Evolutionary conservation across 2,797 vertebrate genomes (phyloP).

Genomic region (Sebastes iracundus): DNA sequence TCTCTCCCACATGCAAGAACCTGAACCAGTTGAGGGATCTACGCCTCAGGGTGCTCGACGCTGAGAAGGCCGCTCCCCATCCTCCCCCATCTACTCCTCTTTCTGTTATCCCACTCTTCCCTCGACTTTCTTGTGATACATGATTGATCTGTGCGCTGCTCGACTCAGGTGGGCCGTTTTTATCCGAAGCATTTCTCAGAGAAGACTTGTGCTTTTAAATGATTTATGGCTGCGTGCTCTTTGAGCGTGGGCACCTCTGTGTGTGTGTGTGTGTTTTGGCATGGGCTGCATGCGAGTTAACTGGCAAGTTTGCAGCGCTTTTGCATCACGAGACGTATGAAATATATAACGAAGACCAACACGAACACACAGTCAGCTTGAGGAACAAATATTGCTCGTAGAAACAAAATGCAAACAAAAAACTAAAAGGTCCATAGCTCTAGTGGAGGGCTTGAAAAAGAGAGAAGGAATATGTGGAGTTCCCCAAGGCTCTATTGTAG

Average conservation of each 20-base stretch:
- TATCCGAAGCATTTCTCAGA: conserved; percentile 68
- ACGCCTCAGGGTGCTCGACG: conserved; percentile 42
- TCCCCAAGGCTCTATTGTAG: conserved; percentile 51
- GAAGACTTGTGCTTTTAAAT: conserved; percentile 72
- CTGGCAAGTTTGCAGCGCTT: conserved; percentile 46
- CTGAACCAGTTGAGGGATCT: conserved; percentile 25
- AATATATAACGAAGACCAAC: conserved; percentile 20
- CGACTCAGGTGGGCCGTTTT: conserved; percentile 78
- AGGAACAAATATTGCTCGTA: background rate
- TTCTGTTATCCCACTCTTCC: conserved; percentile 67
- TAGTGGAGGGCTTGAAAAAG: background rate
- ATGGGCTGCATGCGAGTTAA: conserved; percentile 43
- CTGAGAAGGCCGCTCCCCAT: conserved; percentile 20
- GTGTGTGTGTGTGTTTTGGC: conserved; percentile 33
- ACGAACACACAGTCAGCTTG: background rate
- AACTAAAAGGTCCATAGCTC: background rate
- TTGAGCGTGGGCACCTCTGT: conserved; percentile 52
- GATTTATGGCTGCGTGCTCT: conserved; percentile 73
- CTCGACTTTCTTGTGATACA: conserved; percentile 70
- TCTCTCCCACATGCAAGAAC: conserved; percentile 47
- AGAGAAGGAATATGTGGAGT: conserved; percentile 6
- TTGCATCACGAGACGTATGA: conserved; percentile 49
- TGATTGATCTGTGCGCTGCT: conserved; percentile 77
- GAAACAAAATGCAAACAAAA: conserved; percentile 11
- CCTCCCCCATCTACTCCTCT: conserved; percentile 2